Conservation (phyloP, 1,140 invertebrate species). For the Gonioctena quinquepunctata region DNA sequence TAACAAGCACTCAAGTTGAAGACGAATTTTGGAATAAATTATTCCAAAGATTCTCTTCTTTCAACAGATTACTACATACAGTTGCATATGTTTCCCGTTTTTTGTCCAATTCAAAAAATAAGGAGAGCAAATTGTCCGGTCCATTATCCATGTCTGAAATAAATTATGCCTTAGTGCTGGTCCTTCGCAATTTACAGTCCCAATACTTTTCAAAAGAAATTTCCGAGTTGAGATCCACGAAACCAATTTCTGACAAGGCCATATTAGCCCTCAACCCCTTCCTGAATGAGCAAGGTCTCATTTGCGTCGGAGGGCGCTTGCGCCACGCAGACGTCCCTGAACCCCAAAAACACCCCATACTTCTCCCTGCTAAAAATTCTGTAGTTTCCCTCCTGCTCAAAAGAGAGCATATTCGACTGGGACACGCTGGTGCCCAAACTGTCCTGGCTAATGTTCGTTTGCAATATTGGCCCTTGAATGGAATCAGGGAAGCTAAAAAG, state of each 20-base stretch:
- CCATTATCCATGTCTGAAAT: not conserved
- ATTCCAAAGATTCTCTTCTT: slow-evolving; percentile 42
- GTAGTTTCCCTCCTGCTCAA: slow-evolving; percentile 4
- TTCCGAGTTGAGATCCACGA: not conserved
- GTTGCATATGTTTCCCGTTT: not conserved
- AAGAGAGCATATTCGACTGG: not conserved
- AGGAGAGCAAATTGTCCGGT: not conserved
- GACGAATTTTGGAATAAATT: not conserved
- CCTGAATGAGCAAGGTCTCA: slow-evolving; percentile 32
- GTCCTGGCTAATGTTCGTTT: not conserved
- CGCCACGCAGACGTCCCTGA: not conserved
- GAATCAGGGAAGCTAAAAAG: not conserved
- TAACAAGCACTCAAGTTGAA: not conserved
- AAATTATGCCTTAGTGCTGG: not conserved
- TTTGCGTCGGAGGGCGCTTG: slow-evolving; percentile 43
- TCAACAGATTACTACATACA: slow-evolving; percentile 29
- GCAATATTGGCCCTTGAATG: slow-evolving; percentile 22
- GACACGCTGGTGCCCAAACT: slow-evolving; percentile 5
- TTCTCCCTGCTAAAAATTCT: slow-evolving; percentile 6
- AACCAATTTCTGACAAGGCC: not conserved
- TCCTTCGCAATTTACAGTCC: not conserved
- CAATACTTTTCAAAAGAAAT: slow-evolving; percentile 14
- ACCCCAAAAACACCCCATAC: slow-evolving; percentile 2
- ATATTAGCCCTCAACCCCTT: slow-evolving; percentile 18
- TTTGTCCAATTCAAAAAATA: slow-evolving; percentile 16